Base-by-base conservation (phyloP, 1,140 invertebrate genomes). In the Sinella curviseta region DNA sequence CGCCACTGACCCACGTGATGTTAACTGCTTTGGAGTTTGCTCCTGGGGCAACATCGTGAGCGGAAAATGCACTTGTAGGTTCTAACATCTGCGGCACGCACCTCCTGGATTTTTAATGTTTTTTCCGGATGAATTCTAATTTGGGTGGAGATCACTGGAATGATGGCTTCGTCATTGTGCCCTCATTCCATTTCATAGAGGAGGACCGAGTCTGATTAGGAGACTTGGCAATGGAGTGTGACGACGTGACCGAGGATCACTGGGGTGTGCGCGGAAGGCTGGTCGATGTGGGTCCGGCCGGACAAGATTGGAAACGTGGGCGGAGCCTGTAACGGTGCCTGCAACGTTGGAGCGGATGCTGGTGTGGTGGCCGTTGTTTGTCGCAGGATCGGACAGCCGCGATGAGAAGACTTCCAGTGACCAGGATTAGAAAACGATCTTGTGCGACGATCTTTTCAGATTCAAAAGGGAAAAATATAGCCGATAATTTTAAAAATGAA, bases 1-100 rank as follows among this genome's bases (percentile, higher is more conserved):
- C 99, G 16, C 94, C 94, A 0, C 95, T 93, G 12, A 93, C 93
- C 97, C 97, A 99, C 17, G 92, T 93, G 0, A 99, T 91, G 86
- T 97, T 97, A 39, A 99, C 95, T 17, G 87, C 86, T 81, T 86
- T 81, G 0, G 78, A 79, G 70, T 78, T 81, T 4, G 78, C 80
- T 28, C 80, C 93, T 83, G 20, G 79, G 55, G 80, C 78, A 30
- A 80, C 94, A 96, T 30, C 93, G 90, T 26, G 96, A 98, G 77
- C 87, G 88, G 24, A 97, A 94, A 31, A 93, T 89, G 87, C 94
- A 95, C 26, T 91, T 91, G 86, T 95, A 96, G 76, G 92, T 90
- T 16, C 94, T 94, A n/a, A 94, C 94, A 86, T 95, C 94, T 35
- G 91, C 90, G 1, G 94, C 93, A 48, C 94, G 89, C 12, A 95